Evolutionary conservation across 2,797 vertebrate species (phyloP).

Genomic region (Decapterus maruadsi): DNA sequence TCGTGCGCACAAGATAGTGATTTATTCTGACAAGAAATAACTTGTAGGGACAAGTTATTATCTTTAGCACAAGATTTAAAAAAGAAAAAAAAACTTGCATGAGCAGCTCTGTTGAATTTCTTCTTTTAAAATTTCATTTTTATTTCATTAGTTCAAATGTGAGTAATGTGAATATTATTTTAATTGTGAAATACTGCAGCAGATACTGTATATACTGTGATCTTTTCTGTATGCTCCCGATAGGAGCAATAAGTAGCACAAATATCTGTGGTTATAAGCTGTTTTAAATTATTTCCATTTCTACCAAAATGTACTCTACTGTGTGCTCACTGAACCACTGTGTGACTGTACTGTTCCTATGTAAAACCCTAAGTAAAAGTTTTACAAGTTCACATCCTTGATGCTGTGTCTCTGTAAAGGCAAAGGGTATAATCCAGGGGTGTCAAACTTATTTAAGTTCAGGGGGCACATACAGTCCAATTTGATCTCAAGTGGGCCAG

Average conservation of each 20-base stretch:
- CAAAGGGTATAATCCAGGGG: background rate
- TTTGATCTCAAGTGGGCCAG: too few species aligned
- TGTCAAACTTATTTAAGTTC: too few species aligned
- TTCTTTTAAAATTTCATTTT: background rate
- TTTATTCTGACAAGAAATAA: too few species aligned
- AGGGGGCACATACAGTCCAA: too few species aligned
- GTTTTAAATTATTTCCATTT: background rate
- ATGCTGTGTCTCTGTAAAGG: background rate
- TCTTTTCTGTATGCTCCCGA: background rate
- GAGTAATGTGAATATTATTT: background rate
- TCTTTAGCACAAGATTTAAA: too few species aligned
- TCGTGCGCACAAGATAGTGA: too few species aligned
- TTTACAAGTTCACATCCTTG: conserved; percentile 2
- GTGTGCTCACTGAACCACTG: background rate
- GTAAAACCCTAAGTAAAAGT: conserved; percentile 1
- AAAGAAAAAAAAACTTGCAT: too few species aligned
- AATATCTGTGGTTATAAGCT: background rate
- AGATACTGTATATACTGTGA: background rate
- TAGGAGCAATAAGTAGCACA: background rate
- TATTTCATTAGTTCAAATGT: background rate
- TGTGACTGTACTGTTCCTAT: background rate
- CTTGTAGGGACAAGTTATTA: too few species aligned
- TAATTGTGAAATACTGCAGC: background rate
- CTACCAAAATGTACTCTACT: background rate
- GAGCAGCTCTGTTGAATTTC: too few species aligned